Conservation (phyloP, 2,113 vertebrate species). For the Talpa occidentalis region DNA sequence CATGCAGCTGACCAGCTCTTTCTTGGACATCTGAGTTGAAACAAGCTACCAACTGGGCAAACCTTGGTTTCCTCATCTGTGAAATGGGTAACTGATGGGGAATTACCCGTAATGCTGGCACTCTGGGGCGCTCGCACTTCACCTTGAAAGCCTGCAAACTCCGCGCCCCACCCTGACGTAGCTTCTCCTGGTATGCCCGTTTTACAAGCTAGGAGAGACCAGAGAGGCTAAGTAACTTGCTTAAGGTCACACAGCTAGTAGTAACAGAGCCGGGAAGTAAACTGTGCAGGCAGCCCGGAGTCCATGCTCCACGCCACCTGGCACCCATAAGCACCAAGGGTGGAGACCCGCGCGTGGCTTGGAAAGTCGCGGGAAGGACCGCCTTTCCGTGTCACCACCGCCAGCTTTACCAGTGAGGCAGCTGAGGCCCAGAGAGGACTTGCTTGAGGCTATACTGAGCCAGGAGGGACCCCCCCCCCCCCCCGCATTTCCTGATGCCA, state of each 20-base stretch:
- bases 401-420: background rate
- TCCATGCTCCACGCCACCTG: fast-evolving
- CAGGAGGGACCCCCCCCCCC: too few relatives aligned
- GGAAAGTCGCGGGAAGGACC: fast-evolving
- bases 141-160: background rate
- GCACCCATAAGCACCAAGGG: background rate
- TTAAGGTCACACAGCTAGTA: background rate
- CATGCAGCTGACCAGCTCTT: background rate
- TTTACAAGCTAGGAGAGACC: background rate
- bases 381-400: fast-evolving
- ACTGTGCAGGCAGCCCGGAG: background rate
- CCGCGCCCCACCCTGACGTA: background rate
- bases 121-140: background rate
- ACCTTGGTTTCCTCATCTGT: background rate
- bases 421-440: background rate
- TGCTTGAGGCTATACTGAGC: background rate
- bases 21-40: background rate
- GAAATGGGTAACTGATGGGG: background rate
- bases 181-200: background rate
- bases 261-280: background rate
- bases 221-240: background rate
- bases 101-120: background rate
- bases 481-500: background rate
- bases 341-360: fast-evolving
- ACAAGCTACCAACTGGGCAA: background rate